A percentile compares a stretch with the other conserved stretches of the same genome.
Evolutionary conservation across 2,113 vertebrate genomes (phyloP).

Genomic region (Agelaius tricolor): DNA sequence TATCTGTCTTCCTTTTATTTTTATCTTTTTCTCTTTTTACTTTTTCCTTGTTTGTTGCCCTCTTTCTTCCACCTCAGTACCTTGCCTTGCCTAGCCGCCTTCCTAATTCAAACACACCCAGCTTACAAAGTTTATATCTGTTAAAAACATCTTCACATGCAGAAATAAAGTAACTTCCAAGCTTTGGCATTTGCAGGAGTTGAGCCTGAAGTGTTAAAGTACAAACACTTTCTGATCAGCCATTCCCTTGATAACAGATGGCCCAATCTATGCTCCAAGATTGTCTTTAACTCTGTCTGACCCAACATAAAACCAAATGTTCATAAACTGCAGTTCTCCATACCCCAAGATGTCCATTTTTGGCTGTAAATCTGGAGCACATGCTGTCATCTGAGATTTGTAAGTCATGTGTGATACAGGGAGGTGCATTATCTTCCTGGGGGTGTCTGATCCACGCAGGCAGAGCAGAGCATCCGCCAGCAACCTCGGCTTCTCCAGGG

Average conservation of each 20-base stretch:
- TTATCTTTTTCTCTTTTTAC: not conserved
- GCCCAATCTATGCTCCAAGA: conserved; percentile 61
- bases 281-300: conserved; percentile 70
- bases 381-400: conserved; percentile 60
- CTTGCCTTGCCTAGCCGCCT: not conserved
- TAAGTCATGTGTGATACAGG: not conserved
- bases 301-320: conserved; percentile 66
- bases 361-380: conserved; percentile 66
- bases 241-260: conserved; percentile 62
- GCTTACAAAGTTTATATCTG: conserved; percentile 16
- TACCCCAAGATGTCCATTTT: conserved; percentile 68
- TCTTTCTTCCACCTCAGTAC: not conserved
- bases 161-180: conserved; percentile 48
- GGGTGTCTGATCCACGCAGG: not conserved
- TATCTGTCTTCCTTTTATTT: not conserved
- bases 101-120: not conserved
- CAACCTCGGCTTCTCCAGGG: not conserved
- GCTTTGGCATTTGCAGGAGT: conserved; percentile 51
- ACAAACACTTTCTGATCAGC: conserved; percentile 60
- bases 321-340: conserved; percentile 45
- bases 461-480: not conserved
- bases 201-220: conserved; percentile 67
- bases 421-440: not conserved
- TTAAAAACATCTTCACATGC: conserved; percentile 25
- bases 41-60: not conserved